Evolutionary conservation across 2,797 vertebrate species (phyloP).

Genomic region (Parauchenoglanis punctatus): DNA sequence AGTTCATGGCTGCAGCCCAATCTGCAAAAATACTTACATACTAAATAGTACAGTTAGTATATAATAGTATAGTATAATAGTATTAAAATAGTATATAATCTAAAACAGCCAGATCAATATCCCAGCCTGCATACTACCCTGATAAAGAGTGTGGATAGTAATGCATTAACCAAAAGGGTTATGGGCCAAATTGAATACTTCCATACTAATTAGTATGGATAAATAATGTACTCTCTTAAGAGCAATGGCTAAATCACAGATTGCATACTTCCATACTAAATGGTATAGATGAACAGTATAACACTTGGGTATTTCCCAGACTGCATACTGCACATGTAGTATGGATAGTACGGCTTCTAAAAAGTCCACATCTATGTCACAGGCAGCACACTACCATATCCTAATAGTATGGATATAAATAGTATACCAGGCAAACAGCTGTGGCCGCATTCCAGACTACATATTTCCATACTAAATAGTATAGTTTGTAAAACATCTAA

Average conservation of each 20-base stretch:
- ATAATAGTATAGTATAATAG: too few relatives aligned
- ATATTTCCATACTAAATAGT: not conserved
- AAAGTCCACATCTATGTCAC: too few relatives aligned
- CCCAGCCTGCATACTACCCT: not conserved
- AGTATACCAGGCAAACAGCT: not conserved
- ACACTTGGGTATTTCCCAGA: not conserved
- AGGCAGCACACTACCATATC: too few relatives aligned
- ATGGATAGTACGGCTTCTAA: not conserved
- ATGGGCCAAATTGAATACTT: not conserved
- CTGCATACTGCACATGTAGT: not conserved
- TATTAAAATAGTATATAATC: not conserved
- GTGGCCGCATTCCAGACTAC: not conserved
- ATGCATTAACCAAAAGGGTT: not conserved
- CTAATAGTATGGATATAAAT: not conserved
- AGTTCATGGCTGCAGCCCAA: too few relatives aligned
- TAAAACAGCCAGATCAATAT: not conserved
- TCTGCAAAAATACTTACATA: not conserved
- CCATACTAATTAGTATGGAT: not conserved
- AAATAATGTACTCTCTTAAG: not conserved
- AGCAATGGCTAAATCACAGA: not conserved
- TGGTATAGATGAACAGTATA: not conserved
- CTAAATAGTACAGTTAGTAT: not conserved
- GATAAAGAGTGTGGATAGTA: not conserved
- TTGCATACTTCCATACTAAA: not conserved
- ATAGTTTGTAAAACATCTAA: not conserved